Base-by-base conservation (phyloP, 1,140 invertebrate species). In the Dreissena polymorpha region DNA sequence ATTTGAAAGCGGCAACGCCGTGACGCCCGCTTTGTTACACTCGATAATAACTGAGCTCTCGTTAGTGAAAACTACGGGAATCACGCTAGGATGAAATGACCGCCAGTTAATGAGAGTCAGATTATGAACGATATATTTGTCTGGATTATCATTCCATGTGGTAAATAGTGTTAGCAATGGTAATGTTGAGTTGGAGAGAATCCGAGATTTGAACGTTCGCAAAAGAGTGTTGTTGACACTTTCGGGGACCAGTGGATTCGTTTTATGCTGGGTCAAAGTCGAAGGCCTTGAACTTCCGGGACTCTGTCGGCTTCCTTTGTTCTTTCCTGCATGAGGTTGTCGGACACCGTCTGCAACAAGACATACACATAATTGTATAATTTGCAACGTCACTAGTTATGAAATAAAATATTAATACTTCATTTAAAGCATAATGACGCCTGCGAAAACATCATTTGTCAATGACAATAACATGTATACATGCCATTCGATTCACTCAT, bases 81-180 rank as follows among this genome's bases (percentile, higher is more conserved):
- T 39, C 10, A 87, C 63, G 70, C 75, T 81, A 13, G 87, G 87
- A 21, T 27, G 65, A 3, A 88, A 75, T 1, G 69, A 76, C 49
- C 23, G n/a, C 87, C 87, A 88, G 67, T 88, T 88, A 16, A 51
- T 50, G n/a, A 78, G 18, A 10, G 87, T 88, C 50, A 84, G 64
- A 76, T 88, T 88, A 70, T 86, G 74, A 21, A 83, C 84, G 16
- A 72, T 14, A 63, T 77, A 63, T 85, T 86, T 86, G 7, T 84
- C 83, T 55, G 64, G n/a, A 14, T 29, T 74, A 21, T 65, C 55
- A 57, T 60, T 76, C 86, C 85, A 86, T 29, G 86, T 71, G 12
- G 81, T 86, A 60, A 87, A 87, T 10, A 87, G 68, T 18, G 81
- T 86, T 10, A 87, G 53, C 29, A 87, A 68, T 16, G 86, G 86